Evolutionary conservation across 2,888 invertebrate species (phyloP), one percentile per base, ranked within the genome.

Genomic region (Drosophila paranaensis): DNA sequence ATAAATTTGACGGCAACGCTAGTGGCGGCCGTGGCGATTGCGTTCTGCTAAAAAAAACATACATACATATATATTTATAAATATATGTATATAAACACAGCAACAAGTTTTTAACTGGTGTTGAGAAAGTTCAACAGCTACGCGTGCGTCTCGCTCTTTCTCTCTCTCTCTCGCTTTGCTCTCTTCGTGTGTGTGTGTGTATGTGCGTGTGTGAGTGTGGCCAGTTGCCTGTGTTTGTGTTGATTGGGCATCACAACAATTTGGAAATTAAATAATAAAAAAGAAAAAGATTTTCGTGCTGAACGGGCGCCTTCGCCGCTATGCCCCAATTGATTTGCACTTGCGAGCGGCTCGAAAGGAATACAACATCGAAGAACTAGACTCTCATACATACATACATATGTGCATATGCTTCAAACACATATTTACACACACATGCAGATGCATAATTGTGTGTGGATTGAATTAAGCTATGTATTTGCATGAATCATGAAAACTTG

Each of bases 91-190:
- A 16, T 16, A 50, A 25, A 27, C n/a, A 10, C 27, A 50, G 60
- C 79, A 70, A 75, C 76, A 79, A 79, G 79, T 75, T 79, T 79
- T 66, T 56, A 71, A 66, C 53, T 60, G 20, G 25, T 48, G 65
- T 42, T 42, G 79, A 66, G 79, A 79, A 79, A 79, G 76, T 77
- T 64, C 51, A 60, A 77, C 40, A 77, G 61, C 54, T 14, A 43
- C 56, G 62, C n/a, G 55, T 60, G 39, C 64, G 76, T 53, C 51
- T 60, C 8, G 10, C 10, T 11, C 8, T 10, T 8, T n/a, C 39
- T 53, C 37, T 20, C 27, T 6, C 10, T 27, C 27, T 43, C 27
- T n/a, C 30, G 10, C 48, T 46, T 9, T 27, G 9, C 46, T 27
- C 46, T 27, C 30, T 9, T 27, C 9, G 27, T n/a, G 48, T 2